Evolutionary conservation across 92 coral and sea anemone species (phyloP).

Genomic region (Pocillopora meandrina): DNA sequence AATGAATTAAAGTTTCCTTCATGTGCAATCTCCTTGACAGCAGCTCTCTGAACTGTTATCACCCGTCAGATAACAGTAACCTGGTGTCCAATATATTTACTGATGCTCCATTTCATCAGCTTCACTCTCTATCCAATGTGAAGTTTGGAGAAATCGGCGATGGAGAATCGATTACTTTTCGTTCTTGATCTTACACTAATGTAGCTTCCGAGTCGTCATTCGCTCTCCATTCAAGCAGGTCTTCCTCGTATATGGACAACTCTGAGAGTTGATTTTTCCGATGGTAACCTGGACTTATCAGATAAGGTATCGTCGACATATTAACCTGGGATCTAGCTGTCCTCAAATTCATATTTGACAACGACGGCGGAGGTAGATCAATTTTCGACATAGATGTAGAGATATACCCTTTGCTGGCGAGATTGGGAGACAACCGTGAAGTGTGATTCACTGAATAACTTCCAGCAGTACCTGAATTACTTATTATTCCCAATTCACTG

Average conservation of each 20-base stretch:
- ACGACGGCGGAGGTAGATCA: neutral
- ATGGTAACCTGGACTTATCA: slow-evolving; percentile 55
- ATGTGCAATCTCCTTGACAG: neutral
- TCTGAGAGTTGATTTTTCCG: slow-evolving; percentile 52
- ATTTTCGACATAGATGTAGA: slow-evolving; percentile 69
- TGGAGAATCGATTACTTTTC: neutral
- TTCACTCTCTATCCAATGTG: neutral
- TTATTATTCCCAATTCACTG: slow-evolving; percentile 80
- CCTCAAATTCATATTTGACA: slow-evolving; percentile 29
- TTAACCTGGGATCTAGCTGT: slow-evolving; percentile 63
- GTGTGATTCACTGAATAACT: slow-evolving; percentile 75
- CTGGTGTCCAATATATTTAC: neutral
- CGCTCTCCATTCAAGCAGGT: slow-evolving; percentile 69
- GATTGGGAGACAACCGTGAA: slow-evolving; percentile 51
- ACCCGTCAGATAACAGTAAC: neutral
- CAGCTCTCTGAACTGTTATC: neutral
- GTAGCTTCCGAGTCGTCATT: slow-evolving; percentile 76
- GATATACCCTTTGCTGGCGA: slow-evolving; percentile 55
- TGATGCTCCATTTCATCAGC: neutral
- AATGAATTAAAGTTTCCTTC: neutral
- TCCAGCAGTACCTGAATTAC: slow-evolving; percentile 77
- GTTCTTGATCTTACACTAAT: slow-evolving; percentile 48
- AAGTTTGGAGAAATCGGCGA: neutral
- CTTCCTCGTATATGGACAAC: slow-evolving; percentile 75
- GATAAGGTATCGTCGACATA: slow-evolving; percentile 54